These are phyloP conservation scores for Pachypsylla venusta DNA, from an alignment of 1,140 invertebrate species.

Conservation along the genomic window DNA sequence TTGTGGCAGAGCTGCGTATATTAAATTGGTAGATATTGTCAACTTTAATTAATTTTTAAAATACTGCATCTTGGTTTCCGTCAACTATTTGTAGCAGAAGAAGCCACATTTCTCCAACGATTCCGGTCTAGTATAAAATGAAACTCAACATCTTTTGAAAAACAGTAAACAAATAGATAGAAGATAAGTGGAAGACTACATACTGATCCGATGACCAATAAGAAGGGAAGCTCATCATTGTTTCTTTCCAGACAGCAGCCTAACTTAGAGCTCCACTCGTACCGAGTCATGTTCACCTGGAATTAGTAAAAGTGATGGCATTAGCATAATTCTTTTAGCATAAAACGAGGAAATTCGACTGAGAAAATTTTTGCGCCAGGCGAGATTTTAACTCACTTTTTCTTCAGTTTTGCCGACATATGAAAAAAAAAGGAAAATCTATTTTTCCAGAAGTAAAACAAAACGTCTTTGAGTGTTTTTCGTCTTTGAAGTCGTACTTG, in stretches of 20 bases:
- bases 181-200: constrained; percentile 10
- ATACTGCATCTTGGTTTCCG: no score
- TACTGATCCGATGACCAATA: constrained; percentile 7
- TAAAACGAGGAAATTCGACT: background rate
- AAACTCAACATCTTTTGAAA: constrained; percentile 2
- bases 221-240: constrained; percentile 16
- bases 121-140: background rate
- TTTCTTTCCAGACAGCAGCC: constrained; percentile 18
- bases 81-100: no score
- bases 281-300: constrained; percentile 18
- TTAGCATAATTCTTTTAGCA: no score
- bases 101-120: no score
- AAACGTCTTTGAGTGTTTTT: no score
- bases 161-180: background rate
- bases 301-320: constrained; percentile 6
- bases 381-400: background rate
- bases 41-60: no score
- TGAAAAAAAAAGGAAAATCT: background rate
- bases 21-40: no score
- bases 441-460: background rate
- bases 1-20: no score
- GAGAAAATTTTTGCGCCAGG: background rate
- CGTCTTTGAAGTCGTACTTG: no score
- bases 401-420: background rate
- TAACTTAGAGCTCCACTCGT: constrained; percentile 16